Percentiles rank a stretch among this genome's conserved stretches.
These are phyloP conservation scores for Rhynchonycteris naso DNA, from an alignment of 2,797 vertebrate genomes.

Conservation along the genomic window DNA sequence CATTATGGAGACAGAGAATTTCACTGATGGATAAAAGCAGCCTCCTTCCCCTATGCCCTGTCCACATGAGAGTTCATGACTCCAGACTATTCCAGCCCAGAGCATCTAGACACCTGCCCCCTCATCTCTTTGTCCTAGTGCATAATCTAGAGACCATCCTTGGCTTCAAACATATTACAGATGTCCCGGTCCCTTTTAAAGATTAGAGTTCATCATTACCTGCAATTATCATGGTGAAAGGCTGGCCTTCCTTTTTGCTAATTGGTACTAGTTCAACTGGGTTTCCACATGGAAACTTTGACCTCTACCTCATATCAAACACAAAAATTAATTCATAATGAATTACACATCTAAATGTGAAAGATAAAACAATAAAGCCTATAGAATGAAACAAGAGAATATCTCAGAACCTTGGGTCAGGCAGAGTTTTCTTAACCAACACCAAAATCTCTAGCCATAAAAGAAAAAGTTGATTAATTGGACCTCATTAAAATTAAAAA, in stretches of 20 bases:
- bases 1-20: background rate
- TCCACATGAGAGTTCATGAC: background rate
- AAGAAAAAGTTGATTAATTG: background rate
- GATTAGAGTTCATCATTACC: background rate
- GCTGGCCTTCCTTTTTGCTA: background rate
- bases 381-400: background rate
- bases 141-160: background rate
- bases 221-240: background rate
- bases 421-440: background rate
- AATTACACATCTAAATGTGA: background rate
- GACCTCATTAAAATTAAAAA: background rate
- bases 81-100: background rate
- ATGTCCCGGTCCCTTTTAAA: background rate
- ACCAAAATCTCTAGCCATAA: background rate
- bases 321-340: background rate
- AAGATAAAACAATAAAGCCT: background rate
- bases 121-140: background rate
- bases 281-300: background rate
- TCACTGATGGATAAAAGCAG: background rate
- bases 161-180: background rate
- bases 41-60: background rate
- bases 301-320: background rate
- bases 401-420: background rate
- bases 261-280: background rate
- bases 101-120: background rate